Conservation (phyloP, 2,888 invertebrate genomes). For the Nebria brevicollis region DNA sequence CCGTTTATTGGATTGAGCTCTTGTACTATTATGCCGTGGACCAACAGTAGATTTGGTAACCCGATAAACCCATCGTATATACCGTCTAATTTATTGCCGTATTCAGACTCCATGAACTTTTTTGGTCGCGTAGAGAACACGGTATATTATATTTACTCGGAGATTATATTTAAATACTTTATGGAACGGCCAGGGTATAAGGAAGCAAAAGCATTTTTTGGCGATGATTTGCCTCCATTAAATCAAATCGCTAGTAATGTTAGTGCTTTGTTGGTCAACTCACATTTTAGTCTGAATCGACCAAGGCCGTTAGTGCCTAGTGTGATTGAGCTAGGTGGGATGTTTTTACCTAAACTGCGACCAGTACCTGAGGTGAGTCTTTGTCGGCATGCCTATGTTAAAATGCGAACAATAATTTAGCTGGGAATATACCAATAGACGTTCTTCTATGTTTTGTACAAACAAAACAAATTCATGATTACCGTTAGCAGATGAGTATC, state of each 20-base stretch:
- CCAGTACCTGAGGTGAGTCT: constrained; percentile 53
- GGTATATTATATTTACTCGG: constrained; percentile 50
- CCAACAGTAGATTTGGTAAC: constrained; percentile 62
- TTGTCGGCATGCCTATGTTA: not conserved
- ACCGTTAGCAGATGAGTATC: too few species aligned
- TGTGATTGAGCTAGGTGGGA: constrained; percentile 66
- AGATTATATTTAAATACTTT: constrained; percentile 49
- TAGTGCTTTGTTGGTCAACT: constrained; percentile 65
- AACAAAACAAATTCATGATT: not conserved
- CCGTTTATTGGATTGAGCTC: constrained; percentile 67
- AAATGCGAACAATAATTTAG: not conserved
- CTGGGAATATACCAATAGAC: not conserved
- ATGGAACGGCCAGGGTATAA: constrained; percentile 49
- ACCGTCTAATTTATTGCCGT: constrained; percentile 61
- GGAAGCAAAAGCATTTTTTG: constrained; percentile 51
- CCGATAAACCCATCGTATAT: constrained; percentile 63
- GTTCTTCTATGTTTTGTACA: not conserved
- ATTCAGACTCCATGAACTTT: constrained; percentile 52
- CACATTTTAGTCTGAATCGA: constrained; percentile 62
- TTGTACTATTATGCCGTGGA: constrained; percentile 63
- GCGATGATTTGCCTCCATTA: constrained; percentile 54
- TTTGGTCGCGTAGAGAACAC: constrained; percentile 61
- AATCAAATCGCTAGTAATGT: constrained; percentile 62
- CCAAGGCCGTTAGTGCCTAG: constrained; percentile 63
- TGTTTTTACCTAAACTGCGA: constrained; percentile 62